phyloP scores from a whole-genome alignment of 2,888 invertebrate genomes.

The Caenorhabditis sulstoni region DNA sequence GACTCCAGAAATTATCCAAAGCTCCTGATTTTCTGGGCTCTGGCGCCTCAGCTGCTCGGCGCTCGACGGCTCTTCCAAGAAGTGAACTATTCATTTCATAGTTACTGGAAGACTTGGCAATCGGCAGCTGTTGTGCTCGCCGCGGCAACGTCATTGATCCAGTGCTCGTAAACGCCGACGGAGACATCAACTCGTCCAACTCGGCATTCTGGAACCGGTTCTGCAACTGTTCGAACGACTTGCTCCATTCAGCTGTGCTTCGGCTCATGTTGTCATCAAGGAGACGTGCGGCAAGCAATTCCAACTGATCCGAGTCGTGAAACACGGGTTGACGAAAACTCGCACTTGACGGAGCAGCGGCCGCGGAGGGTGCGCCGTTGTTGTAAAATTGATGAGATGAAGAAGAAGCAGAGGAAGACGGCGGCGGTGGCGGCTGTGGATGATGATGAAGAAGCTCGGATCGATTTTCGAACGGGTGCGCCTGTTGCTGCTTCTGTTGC shows the following conservation, averaged over 20 bases:
- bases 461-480: conserved; percentile 64
- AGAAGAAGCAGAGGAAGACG: conserved; percentile 36
- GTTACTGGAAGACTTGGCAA: conserved; percentile 69
- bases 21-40: conserved; percentile 62
- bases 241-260: conserved; percentile 74
- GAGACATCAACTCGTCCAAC: conserved; percentile 32
- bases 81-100: conserved; percentile 62
- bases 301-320: conserved; percentile 54
- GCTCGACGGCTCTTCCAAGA: conserved; percentile 58
- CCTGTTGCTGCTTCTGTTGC: conserved; percentile 58
- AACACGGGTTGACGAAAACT: conserved; percentile 50
- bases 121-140: conserved; percentile 48
- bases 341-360: conserved; percentile 34
- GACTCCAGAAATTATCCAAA: conserved; percentile 72
- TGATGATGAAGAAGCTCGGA: conserved; percentile 53
- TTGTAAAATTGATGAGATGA: conserved; percentile 60
- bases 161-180: conserved; percentile 50
- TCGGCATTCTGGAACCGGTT: conserved; percentile 60
- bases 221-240: conserved; percentile 71
- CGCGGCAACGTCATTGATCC: conserved; percentile 60
- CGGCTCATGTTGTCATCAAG: conserved; percentile 74
- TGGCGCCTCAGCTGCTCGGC: conserved; percentile 62
- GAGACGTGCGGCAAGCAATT: conserved; percentile 56
- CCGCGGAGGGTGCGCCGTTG: conserved; percentile 39
- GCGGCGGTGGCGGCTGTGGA: conserved; percentile 42